A percentile compares a stretch with the other conserved stretches of the same genome.
These are phyloP conservation scores for Morone chrysops DNA, from an alignment of 2,113 vertebrate species.

Conservation along the genomic window DNA sequence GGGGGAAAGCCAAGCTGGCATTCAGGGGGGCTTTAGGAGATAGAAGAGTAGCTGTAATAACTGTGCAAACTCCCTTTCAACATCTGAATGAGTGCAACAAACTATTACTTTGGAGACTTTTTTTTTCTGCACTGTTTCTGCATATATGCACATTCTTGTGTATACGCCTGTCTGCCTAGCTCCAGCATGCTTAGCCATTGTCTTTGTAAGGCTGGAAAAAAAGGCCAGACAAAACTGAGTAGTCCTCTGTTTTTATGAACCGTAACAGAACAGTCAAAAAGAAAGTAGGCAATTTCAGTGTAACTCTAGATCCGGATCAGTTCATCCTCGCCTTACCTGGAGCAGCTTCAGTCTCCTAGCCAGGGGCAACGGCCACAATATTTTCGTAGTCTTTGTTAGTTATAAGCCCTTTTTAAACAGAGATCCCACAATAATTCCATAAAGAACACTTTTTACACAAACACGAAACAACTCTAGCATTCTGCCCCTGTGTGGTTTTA, in stretches of 20 bases:
- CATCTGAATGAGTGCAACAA: conserved; percentile 13
- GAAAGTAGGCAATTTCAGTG: conserved; percentile 12
- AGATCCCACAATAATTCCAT: no score
- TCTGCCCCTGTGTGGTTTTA: no score
- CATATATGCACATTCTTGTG: conserved; percentile 35
- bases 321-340: conserved; percentile 34
- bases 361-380: neutral
- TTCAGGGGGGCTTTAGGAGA: conserved; percentile 61
- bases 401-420: neutral
- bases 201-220: conserved; percentile 27
- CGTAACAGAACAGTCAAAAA: conserved; percentile 24
- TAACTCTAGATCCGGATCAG: conserved; percentile 24
- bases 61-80: conserved; percentile 49
- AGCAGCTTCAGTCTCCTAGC: conserved; percentile 7
- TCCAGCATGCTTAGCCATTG: conserved; percentile 32
- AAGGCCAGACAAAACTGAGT: conserved; percentile 28
- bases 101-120: neutral
- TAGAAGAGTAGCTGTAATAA: conserved; percentile 64
- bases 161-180: neutral
- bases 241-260: conserved; percentile 29
- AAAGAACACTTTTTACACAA: no score
- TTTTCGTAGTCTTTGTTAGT: neutral
- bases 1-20: conserved; percentile 63
- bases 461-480: no score
- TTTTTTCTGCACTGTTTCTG: neutral